Conservation (phyloP, 2,113 vertebrate genomes). For the Mola mola region DNA sequence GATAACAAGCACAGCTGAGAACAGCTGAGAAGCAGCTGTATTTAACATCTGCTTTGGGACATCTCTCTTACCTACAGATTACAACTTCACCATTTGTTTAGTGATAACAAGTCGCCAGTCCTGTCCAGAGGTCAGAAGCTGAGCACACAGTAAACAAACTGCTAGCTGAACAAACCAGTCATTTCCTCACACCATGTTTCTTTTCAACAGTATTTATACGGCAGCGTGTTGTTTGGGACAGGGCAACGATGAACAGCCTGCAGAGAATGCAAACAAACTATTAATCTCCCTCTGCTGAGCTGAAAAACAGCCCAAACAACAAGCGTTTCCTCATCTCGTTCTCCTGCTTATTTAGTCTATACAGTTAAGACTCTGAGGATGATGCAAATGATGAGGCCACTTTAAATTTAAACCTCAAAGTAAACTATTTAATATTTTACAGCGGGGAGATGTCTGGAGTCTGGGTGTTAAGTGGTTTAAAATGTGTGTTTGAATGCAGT, state of each 20-base stretch:
- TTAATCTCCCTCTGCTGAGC: conserved; percentile 47
- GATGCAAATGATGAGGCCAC: conserved; percentile 24
- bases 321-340: conserved; percentile 30
- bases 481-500: conserved; percentile 16
- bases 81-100: conserved; percentile 1
- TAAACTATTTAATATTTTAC: conserved; percentile 48
- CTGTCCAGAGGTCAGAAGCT: conserved; percentile 16
- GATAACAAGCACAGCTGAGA: too few species aligned
- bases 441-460: conserved; percentile 3
- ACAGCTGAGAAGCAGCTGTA: background rate
- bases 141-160: conserved; percentile 26
- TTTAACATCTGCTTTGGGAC: background rate
- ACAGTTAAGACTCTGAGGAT: background rate
- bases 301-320: conserved; percentile 37
- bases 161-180: background rate
- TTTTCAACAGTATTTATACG: conserved; percentile 44
- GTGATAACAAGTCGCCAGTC: background rate
- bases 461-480: conserved; percentile 16
- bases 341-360: conserved; percentile 21
- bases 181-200: background rate
- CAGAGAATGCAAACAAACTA: conserved; percentile 62
- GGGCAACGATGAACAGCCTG: conserved; percentile 25
- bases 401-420: conserved; percentile 15
- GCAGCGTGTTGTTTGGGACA: conserved; percentile 35
- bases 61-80: background rate